A percentile compares a stretch with the other conserved stretches of the same genome.
These are phyloP conservation scores for Spodoptera frugiperda DNA, from an alignment of 1,140 invertebrate genomes.

Conservation along the genomic window DNA sequence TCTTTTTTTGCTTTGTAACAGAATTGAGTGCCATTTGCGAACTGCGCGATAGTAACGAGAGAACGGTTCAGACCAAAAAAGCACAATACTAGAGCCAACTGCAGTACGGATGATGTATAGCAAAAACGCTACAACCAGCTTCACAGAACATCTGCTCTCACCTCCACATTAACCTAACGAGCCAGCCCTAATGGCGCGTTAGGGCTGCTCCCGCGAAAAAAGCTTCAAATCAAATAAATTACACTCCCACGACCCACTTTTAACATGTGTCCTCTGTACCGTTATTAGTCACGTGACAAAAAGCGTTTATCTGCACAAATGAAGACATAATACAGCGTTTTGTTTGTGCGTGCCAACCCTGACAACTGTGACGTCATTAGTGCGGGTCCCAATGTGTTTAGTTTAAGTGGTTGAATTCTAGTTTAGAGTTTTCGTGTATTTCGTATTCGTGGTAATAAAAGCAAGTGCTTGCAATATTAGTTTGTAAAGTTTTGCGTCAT, in stretches of 20 bases:
- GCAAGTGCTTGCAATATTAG: slow-evolving; percentile 29
- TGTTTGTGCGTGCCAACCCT: slow-evolving; percentile 39
- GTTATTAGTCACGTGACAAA: slow-evolving; percentile 63
- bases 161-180: slow-evolving; percentile 82
- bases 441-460: slow-evolving; percentile 36
- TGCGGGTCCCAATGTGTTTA: slow-evolving; percentile 32
- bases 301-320: slow-evolving; percentile 60
- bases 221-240: slow-evolving; percentile 80
- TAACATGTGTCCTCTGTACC: slow-evolving; percentile 58
- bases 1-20: neutral
- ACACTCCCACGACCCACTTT: slow-evolving; percentile 62
- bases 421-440: slow-evolving; percentile 33
- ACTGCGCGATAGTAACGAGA: slow-evolving; percentile 38
- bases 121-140: slow-evolving; percentile 64
- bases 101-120: slow-evolving; percentile 71
- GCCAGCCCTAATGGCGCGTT: slow-evolving; percentile 77
- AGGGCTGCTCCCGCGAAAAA: slow-evolving; percentile 70
- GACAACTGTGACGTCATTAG: slow-evolving; percentile 42
- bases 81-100: slow-evolving; percentile 61
- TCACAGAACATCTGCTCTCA: slow-evolving; percentile 72
- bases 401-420: slow-evolving; percentile 34
- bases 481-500: slow-evolving; percentile 34
- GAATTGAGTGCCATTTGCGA: slow-evolving; percentile 32
- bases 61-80: slow-evolving; percentile 53
- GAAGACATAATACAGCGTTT: slow-evolving; percentile 50